These are phyloP conservation scores for Ophraella communa DNA, from an alignment of 2,888 invertebrate genomes.

Conservation along the genomic window DNA sequence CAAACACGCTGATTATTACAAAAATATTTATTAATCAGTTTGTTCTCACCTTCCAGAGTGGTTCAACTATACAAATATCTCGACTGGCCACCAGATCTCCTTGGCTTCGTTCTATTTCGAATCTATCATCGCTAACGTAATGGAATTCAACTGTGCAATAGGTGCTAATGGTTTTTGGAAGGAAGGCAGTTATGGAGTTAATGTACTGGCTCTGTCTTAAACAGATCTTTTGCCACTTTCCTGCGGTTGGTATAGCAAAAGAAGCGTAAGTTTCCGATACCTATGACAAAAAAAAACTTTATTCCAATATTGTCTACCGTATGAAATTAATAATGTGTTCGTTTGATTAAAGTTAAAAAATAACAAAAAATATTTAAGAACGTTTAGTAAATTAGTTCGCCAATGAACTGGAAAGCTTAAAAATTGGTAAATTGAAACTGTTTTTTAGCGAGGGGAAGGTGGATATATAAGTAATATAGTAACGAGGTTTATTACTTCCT, in stretches of 20 bases:
- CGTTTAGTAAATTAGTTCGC: too few relatives aligned
- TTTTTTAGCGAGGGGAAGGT: too few relatives aligned
- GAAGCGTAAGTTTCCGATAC: slow-evolving; percentile 84
- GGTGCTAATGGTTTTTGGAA: slow-evolving; percentile 76
- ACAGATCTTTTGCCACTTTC: slow-evolving; percentile 82
- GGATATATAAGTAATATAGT: too few relatives aligned
- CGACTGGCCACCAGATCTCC: slow-evolving; percentile 81
- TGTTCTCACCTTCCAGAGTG: slow-evolving; percentile 84
- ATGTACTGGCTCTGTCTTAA: slow-evolving; percentile 80
- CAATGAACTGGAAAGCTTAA: too few relatives aligned
- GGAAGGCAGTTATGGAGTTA: slow-evolving; percentile 78
- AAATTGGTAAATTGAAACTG: too few relatives aligned
- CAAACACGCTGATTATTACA: not conserved
- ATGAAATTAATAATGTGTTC: too few relatives aligned
- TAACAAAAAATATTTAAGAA: too few relatives aligned
- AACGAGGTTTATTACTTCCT: too few relatives aligned
- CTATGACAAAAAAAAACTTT: not conserved
- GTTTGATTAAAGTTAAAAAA: too few relatives aligned
- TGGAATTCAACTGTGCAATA: slow-evolving; percentile 78
- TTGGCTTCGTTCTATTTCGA: slow-evolving; percentile 74
- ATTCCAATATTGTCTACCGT: too few relatives aligned
- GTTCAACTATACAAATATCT: slow-evolving; percentile 81
- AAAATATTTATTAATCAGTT: slow-evolving; percentile 58
- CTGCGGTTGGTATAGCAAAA: slow-evolving; percentile 83
- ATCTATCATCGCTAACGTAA: slow-evolving; percentile 78